Percentiles rank a stretch among this genome's conserved stretches.
These are phyloP conservation scores for Ctenoplectra terminalis DNA, from an alignment of 1,140 invertebrate genomes.

Conservation along the genomic window DNA sequence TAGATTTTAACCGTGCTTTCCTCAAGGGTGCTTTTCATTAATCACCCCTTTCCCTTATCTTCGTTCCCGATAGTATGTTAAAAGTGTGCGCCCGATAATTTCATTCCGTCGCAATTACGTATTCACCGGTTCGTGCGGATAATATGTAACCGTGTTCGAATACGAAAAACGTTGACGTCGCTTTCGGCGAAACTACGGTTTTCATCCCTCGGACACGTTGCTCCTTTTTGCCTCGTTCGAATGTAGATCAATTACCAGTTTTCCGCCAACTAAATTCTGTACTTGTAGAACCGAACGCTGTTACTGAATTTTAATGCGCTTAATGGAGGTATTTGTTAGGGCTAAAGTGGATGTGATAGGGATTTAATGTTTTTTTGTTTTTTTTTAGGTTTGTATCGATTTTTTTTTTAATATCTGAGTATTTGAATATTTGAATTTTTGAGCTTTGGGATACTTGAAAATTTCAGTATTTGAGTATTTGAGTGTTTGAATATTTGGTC, in stretches of 20 bases:
- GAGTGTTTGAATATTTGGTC: no score
- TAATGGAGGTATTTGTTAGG: not conserved
- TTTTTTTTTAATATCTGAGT: no score
- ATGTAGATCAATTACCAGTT: not conserved
- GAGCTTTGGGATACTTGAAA: no score
- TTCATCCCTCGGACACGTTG: not conserved
- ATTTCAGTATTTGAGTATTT: no score
- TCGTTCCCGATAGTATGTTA: slow-evolving; percentile 12
- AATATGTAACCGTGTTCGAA: not conserved
- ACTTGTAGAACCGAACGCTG: not conserved
- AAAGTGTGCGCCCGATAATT: slow-evolving; percentile 41
- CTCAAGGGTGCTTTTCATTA: slow-evolving; percentile 48
- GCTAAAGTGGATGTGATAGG: no score
- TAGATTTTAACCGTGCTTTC: slow-evolving; percentile 35
- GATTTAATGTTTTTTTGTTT: no score
- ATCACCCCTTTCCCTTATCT: slow-evolving; percentile 37
- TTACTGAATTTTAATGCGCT: not conserved
- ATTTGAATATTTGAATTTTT: no score
- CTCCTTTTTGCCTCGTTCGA: not conserved
- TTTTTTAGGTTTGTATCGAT: no score
- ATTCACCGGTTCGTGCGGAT: not conserved
- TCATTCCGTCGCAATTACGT: slow-evolving; percentile 30
- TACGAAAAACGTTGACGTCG: not conserved
- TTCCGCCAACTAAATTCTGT: not conserved
- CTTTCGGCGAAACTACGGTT: not conserved